Evolutionary conservation across 1,140 invertebrate genomes (phyloP).

Genomic region (Ceratina japonica): DNA sequence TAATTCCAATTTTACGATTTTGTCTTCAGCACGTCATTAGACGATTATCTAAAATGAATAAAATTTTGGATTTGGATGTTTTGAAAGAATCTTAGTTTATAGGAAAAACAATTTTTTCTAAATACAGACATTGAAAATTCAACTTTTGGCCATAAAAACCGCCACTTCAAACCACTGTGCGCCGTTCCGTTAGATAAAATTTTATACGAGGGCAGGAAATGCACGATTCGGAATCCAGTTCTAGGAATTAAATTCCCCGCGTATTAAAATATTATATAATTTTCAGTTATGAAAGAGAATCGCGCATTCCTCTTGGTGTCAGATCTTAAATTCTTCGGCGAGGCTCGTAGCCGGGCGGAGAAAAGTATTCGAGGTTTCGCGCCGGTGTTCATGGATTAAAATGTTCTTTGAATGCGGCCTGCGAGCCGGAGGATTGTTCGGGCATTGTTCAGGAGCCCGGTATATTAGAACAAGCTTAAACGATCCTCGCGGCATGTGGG

Average conservation of each 20-base stretch:
- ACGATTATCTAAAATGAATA: no score
- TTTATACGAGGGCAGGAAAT: not conserved
- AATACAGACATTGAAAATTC: no score
- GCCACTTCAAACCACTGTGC: no score
- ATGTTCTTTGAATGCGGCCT: not conserved
- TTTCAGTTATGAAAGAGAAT: not conserved
- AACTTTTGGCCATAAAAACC: no score
- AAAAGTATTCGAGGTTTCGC: not conserved
- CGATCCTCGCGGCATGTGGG: not conserved
- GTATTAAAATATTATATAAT: constrained; percentile 16
- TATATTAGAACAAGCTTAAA: constrained; percentile 17
- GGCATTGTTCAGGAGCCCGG: not conserved
- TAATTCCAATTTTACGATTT: no score
- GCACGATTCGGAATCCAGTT: not conserved
- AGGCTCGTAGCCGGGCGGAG: not conserved
- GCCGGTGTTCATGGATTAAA: not conserved
- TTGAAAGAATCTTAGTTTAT: no score
- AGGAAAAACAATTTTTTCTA: no score
- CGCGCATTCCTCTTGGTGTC: constrained; percentile 9
- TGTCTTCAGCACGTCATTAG: no score
- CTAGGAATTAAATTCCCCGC: not conserved
- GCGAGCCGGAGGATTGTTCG: not conserved
- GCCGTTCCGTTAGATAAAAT: not conserved
- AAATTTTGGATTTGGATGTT: no score
- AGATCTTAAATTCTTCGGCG: not conserved